A percentile compares a stretch with the other conserved stretches of the same genome.
These are phyloP conservation scores for Drosophila stalkeri DNA, from an alignment of 2,888 invertebrate genomes.

Conservation along the genomic window DNA sequence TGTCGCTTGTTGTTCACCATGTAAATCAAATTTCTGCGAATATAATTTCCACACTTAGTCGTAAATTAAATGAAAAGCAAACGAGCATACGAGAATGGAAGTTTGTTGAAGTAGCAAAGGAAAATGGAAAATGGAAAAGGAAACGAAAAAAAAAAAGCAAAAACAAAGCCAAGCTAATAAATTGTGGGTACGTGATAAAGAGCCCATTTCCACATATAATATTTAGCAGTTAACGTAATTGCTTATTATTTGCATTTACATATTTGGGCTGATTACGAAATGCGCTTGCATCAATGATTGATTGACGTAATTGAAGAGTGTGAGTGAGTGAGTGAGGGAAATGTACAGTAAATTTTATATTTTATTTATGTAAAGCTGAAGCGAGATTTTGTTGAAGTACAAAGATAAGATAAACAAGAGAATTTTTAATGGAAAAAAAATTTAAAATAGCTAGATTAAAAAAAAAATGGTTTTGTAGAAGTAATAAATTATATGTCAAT, in stretches of 20 bases:
- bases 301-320: slow-evolving; percentile 1
- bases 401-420: neutral
- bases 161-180: slow-evolving; percentile 14
- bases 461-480: neutral
- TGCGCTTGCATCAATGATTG: slow-evolving; percentile 2
- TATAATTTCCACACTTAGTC: slow-evolving; percentile 36
- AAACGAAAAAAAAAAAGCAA: neutral
- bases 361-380: too few relatives aligned
- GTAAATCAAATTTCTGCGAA: slow-evolving; percentile 70
- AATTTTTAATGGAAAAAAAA: neutral
- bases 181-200: slow-evolving; percentile 57
- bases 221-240: slow-evolving; percentile 10
- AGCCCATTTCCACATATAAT: slow-evolving; percentile 30
- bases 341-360: neutral
- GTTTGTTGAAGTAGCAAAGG: slow-evolving; percentile 3
- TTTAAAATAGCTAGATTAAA: neutral
- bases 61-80: slow-evolving; percentile 48
- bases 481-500: too few relatives aligned
- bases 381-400: neutral
- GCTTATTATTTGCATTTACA: slow-evolving; percentile 62
- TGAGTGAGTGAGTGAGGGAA: neutral
- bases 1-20: slow-evolving; percentile 47
- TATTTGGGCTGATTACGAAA: slow-evolving; percentile 32
- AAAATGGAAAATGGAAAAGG: neutral
- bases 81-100: slow-evolving; percentile 20